phyloP scores from a whole-genome alignment of 2,113 vertebrate genomes.

The Eretmochelys imbricata region DNA sequence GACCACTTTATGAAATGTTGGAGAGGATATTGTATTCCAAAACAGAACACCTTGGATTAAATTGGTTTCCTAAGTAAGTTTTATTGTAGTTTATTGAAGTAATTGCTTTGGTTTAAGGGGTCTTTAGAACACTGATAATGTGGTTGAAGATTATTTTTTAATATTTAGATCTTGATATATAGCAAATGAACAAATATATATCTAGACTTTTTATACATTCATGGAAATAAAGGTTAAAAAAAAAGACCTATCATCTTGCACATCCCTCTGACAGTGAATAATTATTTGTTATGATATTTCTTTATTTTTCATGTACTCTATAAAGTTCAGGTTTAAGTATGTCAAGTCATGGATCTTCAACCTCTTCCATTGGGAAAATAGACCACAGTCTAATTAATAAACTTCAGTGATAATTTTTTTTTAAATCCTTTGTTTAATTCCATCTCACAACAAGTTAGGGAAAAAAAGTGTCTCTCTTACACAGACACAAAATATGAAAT shows the following conservation, averaged over 20 bases:
- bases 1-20: conserved; percentile 93
- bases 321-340: background rate
- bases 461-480: background rate
- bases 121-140: background rate
- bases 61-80: conserved; percentile 98
- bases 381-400: background rate
- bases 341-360: background rate
- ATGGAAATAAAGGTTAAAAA: background rate
- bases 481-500: background rate
- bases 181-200: background rate
- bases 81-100: conserved; percentile 9
- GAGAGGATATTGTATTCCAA: conserved; percentile 97
- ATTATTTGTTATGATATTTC: background rate
- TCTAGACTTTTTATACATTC: conserved; percentile 12
- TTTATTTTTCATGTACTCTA: background rate
- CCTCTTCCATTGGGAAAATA: background rate
- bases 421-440: background rate
- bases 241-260: background rate
- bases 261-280: background rate
- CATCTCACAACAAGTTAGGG: background rate
- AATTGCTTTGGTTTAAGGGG: accelerated
- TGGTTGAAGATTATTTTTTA: background rate
- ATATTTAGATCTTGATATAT: background rate
- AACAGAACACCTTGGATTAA: conserved; percentile 96
- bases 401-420: background rate